phyloP scores from a whole-genome alignment of 2,113 vertebrate species.

The Hypocryptadius cinnamomeus region DNA sequence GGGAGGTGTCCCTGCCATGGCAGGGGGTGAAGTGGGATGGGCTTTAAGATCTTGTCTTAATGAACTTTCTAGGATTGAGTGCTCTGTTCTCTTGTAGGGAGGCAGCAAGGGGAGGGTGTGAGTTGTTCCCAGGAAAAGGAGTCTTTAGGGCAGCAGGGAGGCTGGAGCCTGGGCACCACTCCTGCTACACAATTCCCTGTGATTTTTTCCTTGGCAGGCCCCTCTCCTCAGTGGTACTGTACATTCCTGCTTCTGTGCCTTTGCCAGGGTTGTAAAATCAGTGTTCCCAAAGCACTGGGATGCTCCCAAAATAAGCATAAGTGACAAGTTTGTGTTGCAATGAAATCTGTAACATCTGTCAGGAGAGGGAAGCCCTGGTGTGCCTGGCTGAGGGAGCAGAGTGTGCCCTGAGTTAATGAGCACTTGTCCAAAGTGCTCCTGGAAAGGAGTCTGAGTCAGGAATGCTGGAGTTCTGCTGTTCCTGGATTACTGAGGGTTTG shows the following conservation, averaged over 20 bases:
- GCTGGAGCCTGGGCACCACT: neutral
- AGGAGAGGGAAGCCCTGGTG: neutral
- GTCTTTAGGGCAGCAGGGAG: neutral
- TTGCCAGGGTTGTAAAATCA: neutral
- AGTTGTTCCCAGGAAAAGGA: neutral
- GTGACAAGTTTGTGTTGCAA: neutral
- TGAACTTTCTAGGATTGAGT: neutral
- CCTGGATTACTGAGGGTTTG: neutral
- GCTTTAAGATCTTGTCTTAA: neutral
- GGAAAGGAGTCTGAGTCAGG: neutral
- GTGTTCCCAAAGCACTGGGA: neutral
- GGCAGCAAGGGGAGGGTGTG: neutral
- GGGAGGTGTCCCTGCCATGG: neutral
- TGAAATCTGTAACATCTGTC: neutral
- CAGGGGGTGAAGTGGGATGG: rapidly evolving
- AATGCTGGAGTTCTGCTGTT: neutral
- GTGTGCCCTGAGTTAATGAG: neutral
- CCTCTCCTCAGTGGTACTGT: neutral
- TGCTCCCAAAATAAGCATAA: neutral
- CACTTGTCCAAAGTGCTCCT: neutral
- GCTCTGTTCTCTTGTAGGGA: neutral
- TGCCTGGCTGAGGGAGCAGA: neutral
- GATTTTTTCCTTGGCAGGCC: neutral
- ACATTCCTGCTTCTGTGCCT: neutral
- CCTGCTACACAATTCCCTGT: neutral